Conservation (phyloP, 2,888 invertebrate species). For the Onchidella celtica region DNA sequence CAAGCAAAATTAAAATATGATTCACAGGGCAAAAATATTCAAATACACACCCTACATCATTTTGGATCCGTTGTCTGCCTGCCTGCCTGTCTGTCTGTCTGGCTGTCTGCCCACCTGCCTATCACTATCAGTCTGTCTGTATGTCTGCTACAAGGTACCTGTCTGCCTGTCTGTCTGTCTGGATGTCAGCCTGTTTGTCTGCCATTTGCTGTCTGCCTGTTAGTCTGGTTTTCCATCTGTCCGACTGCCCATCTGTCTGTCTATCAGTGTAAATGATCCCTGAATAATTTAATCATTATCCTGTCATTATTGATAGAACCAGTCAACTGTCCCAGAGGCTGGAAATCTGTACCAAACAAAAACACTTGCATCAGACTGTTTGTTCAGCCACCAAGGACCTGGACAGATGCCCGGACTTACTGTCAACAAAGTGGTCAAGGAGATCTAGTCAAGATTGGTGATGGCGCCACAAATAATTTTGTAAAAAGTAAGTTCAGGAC, state of each 20-base stretch:
- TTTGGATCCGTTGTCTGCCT: too few relatives aligned
- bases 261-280: background rate
- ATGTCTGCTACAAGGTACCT: too few relatives aligned
- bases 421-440: background rate
- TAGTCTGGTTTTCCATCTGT: too few relatives aligned
- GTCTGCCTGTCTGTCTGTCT: background rate
- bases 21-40: too few relatives aligned
- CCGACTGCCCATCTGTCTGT: background rate
- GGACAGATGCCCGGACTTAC: background rate
- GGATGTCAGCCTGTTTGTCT: background rate
- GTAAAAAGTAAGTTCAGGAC: background rate
- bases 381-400: background rate
- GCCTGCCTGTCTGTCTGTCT: background rate
- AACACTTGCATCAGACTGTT: background rate
- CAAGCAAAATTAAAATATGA: too few relatives aligned
- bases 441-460: background rate
- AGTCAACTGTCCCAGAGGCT: background rate
- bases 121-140: too few relatives aligned
- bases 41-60: too few relatives aligned
- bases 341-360: background rate
- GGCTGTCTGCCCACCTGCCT: background rate
- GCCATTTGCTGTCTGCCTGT: background rate
- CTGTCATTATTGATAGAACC: too few relatives aligned
- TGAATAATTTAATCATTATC: too few relatives aligned
- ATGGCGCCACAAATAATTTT: background rate